Percentiles rank a stretch among this genome's conserved stretches.
Conservation (phyloP, 2,113 vertebrate species). For the Podilymbus podiceps region DNA sequence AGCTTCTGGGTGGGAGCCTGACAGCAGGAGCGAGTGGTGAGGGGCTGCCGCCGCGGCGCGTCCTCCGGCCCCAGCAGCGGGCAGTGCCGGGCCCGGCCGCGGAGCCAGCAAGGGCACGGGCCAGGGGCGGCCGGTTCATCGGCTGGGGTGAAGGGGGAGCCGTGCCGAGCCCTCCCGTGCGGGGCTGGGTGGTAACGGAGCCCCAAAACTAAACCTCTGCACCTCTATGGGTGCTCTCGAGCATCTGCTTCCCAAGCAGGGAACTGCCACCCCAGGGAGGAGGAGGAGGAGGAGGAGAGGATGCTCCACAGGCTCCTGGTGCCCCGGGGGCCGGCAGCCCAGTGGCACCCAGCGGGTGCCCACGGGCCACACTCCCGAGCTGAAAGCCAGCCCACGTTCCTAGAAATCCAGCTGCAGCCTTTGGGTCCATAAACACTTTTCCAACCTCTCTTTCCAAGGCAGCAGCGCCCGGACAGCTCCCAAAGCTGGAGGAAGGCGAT, state of each 20-base stretch:
- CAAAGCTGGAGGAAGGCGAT: accelerated
- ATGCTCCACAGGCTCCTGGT: not conserved
- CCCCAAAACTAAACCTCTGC: not conserved
- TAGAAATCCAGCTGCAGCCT: not conserved
- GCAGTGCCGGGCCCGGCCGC: not conserved
- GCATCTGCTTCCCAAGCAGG: not conserved
- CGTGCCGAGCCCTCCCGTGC: not conserved
- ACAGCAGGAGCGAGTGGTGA: not conserved
- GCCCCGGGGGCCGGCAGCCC: accelerated
- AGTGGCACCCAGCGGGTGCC: accelerated
- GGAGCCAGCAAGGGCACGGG: not conserved
- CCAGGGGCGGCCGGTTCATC: not conserved
- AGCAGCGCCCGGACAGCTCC: not conserved
- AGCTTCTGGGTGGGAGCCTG: not conserved
- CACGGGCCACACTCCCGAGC: accelerated
- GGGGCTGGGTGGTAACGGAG: not conserved
- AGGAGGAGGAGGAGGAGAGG: not conserved
- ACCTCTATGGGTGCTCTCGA: not conserved
- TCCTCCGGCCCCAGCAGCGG: not conserved
- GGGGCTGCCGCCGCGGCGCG: accelerated
- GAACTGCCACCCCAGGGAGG: not conserved
- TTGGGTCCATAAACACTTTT: accelerated
- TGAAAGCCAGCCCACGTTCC: not conserved
- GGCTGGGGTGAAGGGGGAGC: not conserved
- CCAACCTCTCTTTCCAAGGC: accelerated